Evolutionary conservation across 2,797 vertebrate species (phyloP), one percentile per base, ranked within the genome.

Genomic region (Okamejei kenojei): DNA sequence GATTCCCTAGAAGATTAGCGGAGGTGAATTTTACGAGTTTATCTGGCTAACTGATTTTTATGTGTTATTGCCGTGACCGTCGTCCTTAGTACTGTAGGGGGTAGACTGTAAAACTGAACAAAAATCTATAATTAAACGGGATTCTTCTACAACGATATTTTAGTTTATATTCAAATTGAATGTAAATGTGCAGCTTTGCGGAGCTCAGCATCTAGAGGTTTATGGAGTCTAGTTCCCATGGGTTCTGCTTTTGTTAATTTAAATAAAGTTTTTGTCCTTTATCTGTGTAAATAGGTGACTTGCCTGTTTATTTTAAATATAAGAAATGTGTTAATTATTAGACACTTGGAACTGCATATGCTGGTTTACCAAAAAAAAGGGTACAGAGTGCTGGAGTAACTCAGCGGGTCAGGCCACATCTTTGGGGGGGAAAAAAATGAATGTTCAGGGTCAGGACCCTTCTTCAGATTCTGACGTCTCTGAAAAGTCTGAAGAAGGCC

Each of bases 201-300:
- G 7, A 35, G 11, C n/a, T 35, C n/a, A 35, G n/a, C 7, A 1
- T 6, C 17, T 21, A 21, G 26, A 82, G 21, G 23, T 29, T 88
- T 68, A 68, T 35, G 58, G 29, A 65, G 29, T 32, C 82, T 86
- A 65, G 82, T 15, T 61, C 29, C 82, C n/a, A 86, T 86, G 17
- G 15, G 29, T 21, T 68, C 61, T 88, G 26, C 61, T 65, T 68
- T 88, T 88, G 84, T 88, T 88, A 88, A 88, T 63, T 88, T 88
- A 88, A 88, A 88, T 88, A 88, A 88, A 88, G 84, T 35, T 88
- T 88, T 65, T 68, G 61, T 88, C 61, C 63, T 88, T 86, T 88
- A 88, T 84, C 4, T 61, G 7, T 88, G 17, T 21, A 68, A 17
- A 19, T 35, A 68, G 61, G 5, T 65, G 84, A 19, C 15, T 88